Evolutionary conservation across 1,140 invertebrate genomes (phyloP).

Genomic region (Mamestra configurata): DNA sequence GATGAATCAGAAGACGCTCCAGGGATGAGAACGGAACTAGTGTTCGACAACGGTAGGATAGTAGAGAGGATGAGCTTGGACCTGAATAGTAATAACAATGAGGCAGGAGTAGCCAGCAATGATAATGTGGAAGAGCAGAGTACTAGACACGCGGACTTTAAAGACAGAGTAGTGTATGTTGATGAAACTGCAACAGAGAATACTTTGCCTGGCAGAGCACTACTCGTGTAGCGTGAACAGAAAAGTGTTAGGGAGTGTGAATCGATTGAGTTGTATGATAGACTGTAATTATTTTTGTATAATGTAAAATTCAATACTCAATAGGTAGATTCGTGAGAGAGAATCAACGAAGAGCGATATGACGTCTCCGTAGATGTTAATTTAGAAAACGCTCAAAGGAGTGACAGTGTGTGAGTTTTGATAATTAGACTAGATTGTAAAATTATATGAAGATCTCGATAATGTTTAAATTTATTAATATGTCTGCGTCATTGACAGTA

Average conservation of each 20-base stretch:
- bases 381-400: slow-evolving; percentile 16
- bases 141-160: neutral
- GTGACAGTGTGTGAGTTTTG: neutral
- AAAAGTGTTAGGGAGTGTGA: neutral
- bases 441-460: neutral
- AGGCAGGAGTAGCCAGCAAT: neutral
- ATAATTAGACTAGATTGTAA: neutral
- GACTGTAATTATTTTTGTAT: slow-evolving; percentile 28
- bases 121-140: neutral
- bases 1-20: too few species aligned
- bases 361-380: neutral
- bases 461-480: neutral
- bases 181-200: neutral
- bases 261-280: neutral
- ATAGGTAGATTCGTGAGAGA: neutral
- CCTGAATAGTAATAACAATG: slow-evolving; percentile 1
- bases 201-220: neutral
- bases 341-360: neutral
- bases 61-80: neutral
- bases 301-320: neutral
- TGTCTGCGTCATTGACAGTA: neutral
- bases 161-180: neutral
- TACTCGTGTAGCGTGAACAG: neutral
- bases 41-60: slow-evolving; percentile 31
- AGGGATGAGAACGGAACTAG: neutral